Base-by-base conservation (phyloP, 2,113 vertebrate species). In the Furnarius figulus region DNA sequence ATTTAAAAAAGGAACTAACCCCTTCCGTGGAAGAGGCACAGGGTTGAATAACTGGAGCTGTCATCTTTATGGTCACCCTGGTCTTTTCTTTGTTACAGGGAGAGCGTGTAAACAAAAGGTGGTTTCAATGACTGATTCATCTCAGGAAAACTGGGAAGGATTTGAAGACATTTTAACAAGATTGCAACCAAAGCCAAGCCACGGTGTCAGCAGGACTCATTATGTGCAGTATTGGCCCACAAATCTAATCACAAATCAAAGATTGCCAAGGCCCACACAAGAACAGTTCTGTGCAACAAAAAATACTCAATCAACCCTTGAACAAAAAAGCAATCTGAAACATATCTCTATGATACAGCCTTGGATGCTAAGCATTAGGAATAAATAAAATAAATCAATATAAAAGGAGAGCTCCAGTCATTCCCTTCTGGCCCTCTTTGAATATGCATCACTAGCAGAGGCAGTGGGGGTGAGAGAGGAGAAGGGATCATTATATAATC, bases 141-240 rank as follows among this genome's bases (percentile, higher is more conserved):
- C 8, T 85, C 49, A 56, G 65, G 24, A 87, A 78, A 89, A 35
- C 11, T 44, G 12, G 20, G 30, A 70, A 85, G 35, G 6, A 10
- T 56, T 31, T 81, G 56, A 75, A 63, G 62, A 25, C 2, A 7
- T 82, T 81, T 81, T 18, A 78, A 33, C 13, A 83, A 27, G 47
- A 83, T 21, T 49, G 27, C 16, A 62, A 14, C 11, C 1, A 0
- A 8, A 50, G 24, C 35, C 73, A 87, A 78, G 53, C 17, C 49
- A 28, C 0, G 0, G 33, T 30, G 33, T 47, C 27, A 61, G 14
- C 25, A 24, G 31, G 46, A 27, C n/a, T 80, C 1, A 1, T 55
- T 30, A 39, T 11, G 33, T 8, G 16, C 17, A 72, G 11, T 23
- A n/a, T 10, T 33, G 50, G 39, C 67, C 61, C 33, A n/a, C 27